A percentile compares a stretch with the other conserved stretches of the same genome.
These are phyloP conservation scores for Amia ocellicauda DNA, from an alignment of 2,113 vertebrate species.

Conservation along the genomic window DNA sequence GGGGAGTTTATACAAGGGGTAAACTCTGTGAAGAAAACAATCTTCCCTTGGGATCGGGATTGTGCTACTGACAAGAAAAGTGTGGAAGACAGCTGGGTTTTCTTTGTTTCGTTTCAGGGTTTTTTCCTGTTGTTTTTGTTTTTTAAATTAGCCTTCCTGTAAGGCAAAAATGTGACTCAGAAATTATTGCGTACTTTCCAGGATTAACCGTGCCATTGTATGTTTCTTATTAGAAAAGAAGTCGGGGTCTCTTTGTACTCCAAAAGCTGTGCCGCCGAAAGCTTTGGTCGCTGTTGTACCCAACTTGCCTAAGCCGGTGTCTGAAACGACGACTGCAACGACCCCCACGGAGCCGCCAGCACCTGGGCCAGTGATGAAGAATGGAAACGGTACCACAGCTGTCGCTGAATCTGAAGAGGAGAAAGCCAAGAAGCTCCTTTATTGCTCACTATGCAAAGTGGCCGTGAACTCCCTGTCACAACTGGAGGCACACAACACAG, in stretches of 20 bases:
- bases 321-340: conserved; percentile 48
- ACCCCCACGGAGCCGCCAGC: conserved; percentile 35
- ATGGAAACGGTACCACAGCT: conserved; percentile 50
- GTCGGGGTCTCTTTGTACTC: conserved; percentile 16
- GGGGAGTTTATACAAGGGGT: no score
- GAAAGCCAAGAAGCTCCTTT: conserved; percentile 93
- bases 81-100: no score
- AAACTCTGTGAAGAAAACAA: no score
- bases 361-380: conserved; percentile 22
- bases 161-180: no score
- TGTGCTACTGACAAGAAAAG: no score
- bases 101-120: no score
- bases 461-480: conserved; percentile 96
- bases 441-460: conserved; percentile 98
- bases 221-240: conserved; percentile 34
- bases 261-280: conserved; percentile 31
- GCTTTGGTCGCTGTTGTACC: conserved; percentile 31
- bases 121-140: no score
- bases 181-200: no score
- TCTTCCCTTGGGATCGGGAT: no score
- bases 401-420: conserved; percentile 86
- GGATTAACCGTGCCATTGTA: conserved; percentile 27
- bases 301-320: conserved; percentile 38
- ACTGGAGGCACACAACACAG: conserved; percentile 95
- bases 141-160: no score